Conservation (phyloP, 2,113 vertebrate species). For the Ellobius talpinus region DNA sequence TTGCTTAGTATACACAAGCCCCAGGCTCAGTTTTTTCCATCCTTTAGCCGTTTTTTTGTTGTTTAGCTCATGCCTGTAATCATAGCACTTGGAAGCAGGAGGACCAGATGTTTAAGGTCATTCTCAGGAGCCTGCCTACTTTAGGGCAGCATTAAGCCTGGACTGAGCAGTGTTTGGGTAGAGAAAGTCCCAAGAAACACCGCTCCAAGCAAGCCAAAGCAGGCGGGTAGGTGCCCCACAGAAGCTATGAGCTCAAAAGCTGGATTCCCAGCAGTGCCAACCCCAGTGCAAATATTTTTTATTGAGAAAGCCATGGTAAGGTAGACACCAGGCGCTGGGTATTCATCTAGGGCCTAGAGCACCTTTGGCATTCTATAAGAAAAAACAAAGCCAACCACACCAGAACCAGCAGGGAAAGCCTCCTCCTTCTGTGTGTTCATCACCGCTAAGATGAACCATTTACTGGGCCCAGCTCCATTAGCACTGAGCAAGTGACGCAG, state of each 20-base stretch:
- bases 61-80: neutral
- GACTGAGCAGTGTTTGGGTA: too few species aligned
- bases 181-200: neutral
- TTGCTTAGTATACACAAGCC: neutral
- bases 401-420: neutral
- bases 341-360: neutral
- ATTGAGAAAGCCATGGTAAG: neutral
- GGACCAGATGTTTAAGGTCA: neutral
- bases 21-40: neutral
- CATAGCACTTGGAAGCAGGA: neutral
- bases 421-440: neutral
- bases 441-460: neutral
- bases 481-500: neutral
- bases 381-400: neutral
- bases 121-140: neutral
- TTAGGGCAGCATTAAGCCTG: neutral
- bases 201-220: neutral
- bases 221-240: too few species aligned
- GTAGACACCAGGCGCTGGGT: neutral
- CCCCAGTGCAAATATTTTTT: neutral
- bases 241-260: neutral
- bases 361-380: neutral
- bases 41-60: neutral
- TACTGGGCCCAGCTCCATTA: neutral
- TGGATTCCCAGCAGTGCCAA: neutral